Evolutionary conservation across 2,888 invertebrate species (phyloP).

Genomic region (Drosophila rellima): DNA sequence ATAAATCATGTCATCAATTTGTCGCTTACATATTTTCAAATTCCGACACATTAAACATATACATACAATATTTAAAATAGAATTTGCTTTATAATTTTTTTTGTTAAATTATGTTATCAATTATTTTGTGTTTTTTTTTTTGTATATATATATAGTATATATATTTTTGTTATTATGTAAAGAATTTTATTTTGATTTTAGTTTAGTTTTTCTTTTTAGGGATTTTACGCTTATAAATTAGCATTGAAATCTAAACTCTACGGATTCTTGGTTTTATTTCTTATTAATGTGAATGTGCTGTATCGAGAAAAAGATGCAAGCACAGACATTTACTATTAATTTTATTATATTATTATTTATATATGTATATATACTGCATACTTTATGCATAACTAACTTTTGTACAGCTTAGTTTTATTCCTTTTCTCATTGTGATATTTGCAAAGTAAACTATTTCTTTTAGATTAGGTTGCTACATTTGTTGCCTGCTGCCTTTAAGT

Average conservation of each 20-base stretch:
- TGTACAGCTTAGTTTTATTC: constrained; percentile 73
- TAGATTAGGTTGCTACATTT: constrained; percentile 71
- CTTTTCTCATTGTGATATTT: constrained; percentile 65
- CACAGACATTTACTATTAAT: constrained; percentile 59
- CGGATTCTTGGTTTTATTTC: constrained; percentile 50
- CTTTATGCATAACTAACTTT: constrained; percentile 70
- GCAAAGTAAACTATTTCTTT: constrained; percentile 64
- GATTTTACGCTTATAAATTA: constrained; percentile 67
- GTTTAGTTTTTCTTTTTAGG: constrained; percentile 39
- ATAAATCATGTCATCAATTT: constrained; percentile 55
- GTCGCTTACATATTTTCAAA: constrained; percentile 55
- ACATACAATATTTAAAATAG: constrained; percentile 82
- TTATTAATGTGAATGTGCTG: constrained; percentile 67
- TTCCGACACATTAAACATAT: constrained; percentile 81
- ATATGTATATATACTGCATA: constrained; percentile 58
- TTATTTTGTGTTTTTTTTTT: constrained; percentile 62
- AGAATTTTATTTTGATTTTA: constrained; percentile 71
- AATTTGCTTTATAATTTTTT: constrained; percentile 61
- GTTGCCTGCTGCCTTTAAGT: constrained; percentile 71
- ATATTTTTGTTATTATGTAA: constrained; percentile 53
- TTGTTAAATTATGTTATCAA: constrained; percentile 68
- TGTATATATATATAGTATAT: not conserved
- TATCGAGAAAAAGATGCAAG: constrained; percentile 70
- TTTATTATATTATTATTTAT: constrained; percentile 34
- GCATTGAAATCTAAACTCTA: constrained; percentile 72